Base-by-base conservation (phyloP, 1,140 invertebrate species). In the Drosophila micromelanica region DNA sequence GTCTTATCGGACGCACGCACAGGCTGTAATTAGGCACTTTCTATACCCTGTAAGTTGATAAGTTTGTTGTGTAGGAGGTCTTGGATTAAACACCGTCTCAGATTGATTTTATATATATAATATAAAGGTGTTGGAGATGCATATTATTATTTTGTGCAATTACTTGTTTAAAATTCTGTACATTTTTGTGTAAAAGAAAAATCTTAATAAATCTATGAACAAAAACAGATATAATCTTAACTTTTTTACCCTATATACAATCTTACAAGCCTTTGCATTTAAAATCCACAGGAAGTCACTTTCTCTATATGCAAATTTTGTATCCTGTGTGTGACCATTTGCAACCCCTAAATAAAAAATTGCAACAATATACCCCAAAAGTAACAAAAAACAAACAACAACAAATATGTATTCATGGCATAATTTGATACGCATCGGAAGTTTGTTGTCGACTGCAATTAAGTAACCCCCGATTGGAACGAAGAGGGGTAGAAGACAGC, bases 371-470 rank as follows among this genome's bases (percentile, higher is more conserved):
- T 20, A 57, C 27, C 20, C n/a, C 5, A 65, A 63, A 56, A 35
- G 54, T 0, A 43, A 30, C 37, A 49, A 5, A 27, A 49, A 46
- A 23, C 52, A 32, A 71, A 42, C 51, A 57, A 77, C 38, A 74
- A 72, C 54, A 54, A 54, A 63, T 35, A 72, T 40, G 37, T 62
- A 61, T 69, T 51, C 56, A 67, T 73, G 45, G 7, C 56, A 74
- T 62, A 79, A 87, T 82, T 55, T 72, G 82, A 87, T 87, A 87
- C 79, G 64, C 72, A 89, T 79, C 78, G 84, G 84, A 87, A 71
- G 84, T 76, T 49, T 72, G 62, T 67, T 67, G 69, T 72, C 54
- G 62, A 38, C 38, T 57, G 72, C 70, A 71, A 75, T 78, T 64
- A 75, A 75, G 56, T 46, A 40, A 70, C 35, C 17, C n/a, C 42